phyloP scores from a whole-genome alignment of 2,797 vertebrate genomes.

The Holocentrus rufus region DNA sequence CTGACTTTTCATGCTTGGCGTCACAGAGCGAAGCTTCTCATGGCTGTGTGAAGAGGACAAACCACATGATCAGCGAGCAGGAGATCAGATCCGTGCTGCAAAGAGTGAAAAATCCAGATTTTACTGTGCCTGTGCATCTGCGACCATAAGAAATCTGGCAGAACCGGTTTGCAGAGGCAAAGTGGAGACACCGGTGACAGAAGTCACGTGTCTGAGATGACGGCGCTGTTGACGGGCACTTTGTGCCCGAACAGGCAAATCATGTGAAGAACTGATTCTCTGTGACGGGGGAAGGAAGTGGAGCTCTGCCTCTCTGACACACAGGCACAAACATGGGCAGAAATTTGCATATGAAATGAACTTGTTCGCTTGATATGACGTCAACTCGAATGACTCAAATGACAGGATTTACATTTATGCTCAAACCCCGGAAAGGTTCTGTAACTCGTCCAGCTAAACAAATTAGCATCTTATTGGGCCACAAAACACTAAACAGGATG shows the following conservation, averaged over 20 bases:
- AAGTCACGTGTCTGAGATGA: background rate
- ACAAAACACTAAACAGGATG: background rate
- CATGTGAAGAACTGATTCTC: slow-evolving; percentile 21
- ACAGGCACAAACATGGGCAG: background rate
- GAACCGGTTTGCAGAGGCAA: slow-evolving; percentile 53
- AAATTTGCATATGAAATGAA: slow-evolving; percentile 63
- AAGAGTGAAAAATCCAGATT: background rate
- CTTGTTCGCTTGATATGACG: background rate
- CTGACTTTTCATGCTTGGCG: background rate
- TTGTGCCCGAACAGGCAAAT: slow-evolving; percentile 27
- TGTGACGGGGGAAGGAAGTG: background rate
- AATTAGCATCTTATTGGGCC: background rate
- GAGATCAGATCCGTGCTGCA: background rate
- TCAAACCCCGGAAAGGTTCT: background rate
- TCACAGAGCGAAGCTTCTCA: no score
- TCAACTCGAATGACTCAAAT: slow-evolving; percentile 34
- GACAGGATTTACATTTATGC: slow-evolving; percentile 31
- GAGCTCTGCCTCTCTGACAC: background rate
- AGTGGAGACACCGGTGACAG: slow-evolving; percentile 3
- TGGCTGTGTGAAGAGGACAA: background rate
- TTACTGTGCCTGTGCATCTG: background rate
- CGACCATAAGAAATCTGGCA: slow-evolving; percentile 33
- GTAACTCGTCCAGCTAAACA: slow-evolving; percentile 25
- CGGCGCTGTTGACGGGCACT: background rate
- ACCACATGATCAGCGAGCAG: background rate